Percentiles rank a stretch among this genome's conserved stretches.
These are phyloP conservation scores for Leptinotarsa rubiginosa DNA, from an alignment of 2,888 invertebrate genomes.

Conservation along the genomic window DNA sequence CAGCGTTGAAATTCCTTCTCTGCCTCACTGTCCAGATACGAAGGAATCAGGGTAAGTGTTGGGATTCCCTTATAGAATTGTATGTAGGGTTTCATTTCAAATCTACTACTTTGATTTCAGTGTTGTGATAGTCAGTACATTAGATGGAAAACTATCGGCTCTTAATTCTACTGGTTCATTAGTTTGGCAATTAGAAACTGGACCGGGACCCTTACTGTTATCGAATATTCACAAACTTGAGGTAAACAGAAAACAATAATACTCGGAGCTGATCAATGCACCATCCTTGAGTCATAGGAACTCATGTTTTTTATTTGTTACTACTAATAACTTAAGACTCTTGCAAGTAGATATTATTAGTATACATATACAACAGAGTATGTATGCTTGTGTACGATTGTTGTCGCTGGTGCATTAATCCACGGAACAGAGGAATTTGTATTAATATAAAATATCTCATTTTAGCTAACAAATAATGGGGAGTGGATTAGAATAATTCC, in stretches of 20 bases:
- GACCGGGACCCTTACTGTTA: constrained; percentile 81
- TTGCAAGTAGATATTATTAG: no score
- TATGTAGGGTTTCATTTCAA: neutral
- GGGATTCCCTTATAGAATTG: constrained; percentile 9
- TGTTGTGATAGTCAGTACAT: constrained; percentile 85
- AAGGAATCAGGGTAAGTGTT: constrained; percentile 49
- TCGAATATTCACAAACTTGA: constrained; percentile 91
- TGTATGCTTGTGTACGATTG: no score
- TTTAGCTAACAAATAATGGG: constrained; percentile 83
- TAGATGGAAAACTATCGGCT: constrained; percentile 90
- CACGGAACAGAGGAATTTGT: no score
- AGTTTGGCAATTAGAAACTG: constrained; percentile 85
- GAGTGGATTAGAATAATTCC: constrained; percentile 92
- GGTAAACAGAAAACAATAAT: constrained; percentile 66
- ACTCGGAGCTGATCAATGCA: no score
- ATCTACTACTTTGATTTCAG: constrained; percentile 35
- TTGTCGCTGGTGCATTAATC: no score
- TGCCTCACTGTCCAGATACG: constrained; percentile 51
- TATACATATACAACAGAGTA: no score
- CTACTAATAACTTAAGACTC: no score
- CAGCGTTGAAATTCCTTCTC: constrained; percentile 43
- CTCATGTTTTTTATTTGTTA: neutral
- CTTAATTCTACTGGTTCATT: constrained; percentile 79
- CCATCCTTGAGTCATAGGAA: no score
- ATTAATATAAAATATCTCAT: constrained; percentile 35